Evolutionary conservation across 2,113 vertebrate species (phyloP), one percentile per base, ranked within the genome.

Genomic region (Centropus bengalensis): DNA sequence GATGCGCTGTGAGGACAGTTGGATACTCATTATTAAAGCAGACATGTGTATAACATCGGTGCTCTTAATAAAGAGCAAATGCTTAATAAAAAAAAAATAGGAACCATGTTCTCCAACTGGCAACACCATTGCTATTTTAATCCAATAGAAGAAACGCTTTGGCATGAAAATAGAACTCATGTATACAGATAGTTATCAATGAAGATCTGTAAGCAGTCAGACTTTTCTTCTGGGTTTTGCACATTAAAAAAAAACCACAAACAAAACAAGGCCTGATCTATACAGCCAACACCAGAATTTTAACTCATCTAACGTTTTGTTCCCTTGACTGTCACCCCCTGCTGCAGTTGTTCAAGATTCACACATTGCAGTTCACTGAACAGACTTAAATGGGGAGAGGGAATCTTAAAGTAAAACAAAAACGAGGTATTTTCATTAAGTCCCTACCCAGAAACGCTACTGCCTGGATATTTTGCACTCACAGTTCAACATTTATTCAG

Each of bases 1-100:
- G 73, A 56, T 75, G 73, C 47, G 89, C 89, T 94, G 81, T 55
- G 74, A 88, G 69, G 88, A 92, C 56, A 95, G 56, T 77, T 22
- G 59, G 83, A 54, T 56, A 82, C 76, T 55, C 58, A 64, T 91
- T 92, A 94, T 49, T 79, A 45, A 82, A 78, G 44, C 67, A 80
- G 59, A 52, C 73, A 33, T 42, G 42, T 78, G 1, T 12, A 45
- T 51, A 26, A 38, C 20, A 10, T 62, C 18, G 38, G 22, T 52
- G 56, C 42, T 67, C 73, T 44, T 32, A 38, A 36, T 68, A 24
- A 45, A 44, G 42, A 69, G 20, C 10, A 68, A 84, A 21, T 33
- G 26, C 10, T 16, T 36, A 36, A 36, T 36, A 36, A 36, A 36
- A 5, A 26, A 55, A 32, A 66, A 68, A 82, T 17, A 44, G 47